Conservation (phyloP, 2,797 vertebrate species). For the Cynodonichthys magdalenae region DNA sequence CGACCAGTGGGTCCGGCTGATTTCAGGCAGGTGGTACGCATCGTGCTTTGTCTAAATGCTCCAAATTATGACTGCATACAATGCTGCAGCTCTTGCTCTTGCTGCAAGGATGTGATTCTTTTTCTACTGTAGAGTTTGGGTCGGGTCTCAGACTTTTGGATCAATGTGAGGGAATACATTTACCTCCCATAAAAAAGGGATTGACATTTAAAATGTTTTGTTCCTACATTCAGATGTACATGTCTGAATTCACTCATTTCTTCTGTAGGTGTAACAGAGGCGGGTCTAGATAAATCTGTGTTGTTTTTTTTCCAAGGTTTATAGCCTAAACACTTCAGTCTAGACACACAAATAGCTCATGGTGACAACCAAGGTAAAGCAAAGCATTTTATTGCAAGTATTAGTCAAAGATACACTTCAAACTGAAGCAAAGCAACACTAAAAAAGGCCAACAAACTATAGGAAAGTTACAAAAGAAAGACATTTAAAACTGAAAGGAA, state of each 20-base stretch:
- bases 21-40: background rate
- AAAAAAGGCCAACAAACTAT: slow-evolving; percentile 83
- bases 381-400: slow-evolving; percentile 93
- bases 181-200: too few relatives aligned
- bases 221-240: too few relatives aligned
- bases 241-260: too few relatives aligned
- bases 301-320: background rate
- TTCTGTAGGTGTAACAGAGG: too few relatives aligned
- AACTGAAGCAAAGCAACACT: slow-evolving; percentile 90
- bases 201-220: too few relatives aligned
- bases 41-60: too few relatives aligned
- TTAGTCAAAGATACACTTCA: slow-evolving; percentile 91
- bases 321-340: background rate
- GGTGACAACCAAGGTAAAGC: slow-evolving; percentile 71
- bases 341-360: background rate
- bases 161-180: too few relatives aligned
- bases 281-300: background rate
- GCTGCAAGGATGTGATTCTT: too few relatives aligned
- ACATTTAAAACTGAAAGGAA: slow-evolving; percentile 78
- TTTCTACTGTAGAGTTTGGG: too few relatives aligned
- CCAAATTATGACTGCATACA: too few relatives aligned
- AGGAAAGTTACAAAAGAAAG: slow-evolving; percentile 80
- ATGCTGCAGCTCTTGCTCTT: too few relatives aligned
- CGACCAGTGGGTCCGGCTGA: background rate
- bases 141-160: too few relatives aligned